phyloP scores from a whole-genome alignment of 2,113 vertebrate genomes.

The Cyprinodon variegatus region DNA sequence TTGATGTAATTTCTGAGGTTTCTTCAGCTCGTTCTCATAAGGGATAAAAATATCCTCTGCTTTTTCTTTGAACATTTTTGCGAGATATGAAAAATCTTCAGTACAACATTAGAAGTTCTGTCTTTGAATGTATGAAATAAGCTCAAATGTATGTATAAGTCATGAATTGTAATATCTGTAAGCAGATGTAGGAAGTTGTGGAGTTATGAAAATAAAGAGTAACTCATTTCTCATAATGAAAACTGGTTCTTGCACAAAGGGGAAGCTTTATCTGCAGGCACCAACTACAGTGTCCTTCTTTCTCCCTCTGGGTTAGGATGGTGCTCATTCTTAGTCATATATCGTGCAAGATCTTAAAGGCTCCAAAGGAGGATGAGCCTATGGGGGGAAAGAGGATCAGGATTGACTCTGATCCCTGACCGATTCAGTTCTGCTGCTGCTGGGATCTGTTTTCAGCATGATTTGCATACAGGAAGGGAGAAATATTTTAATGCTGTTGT shows the following conservation, averaged over 20 bases:
- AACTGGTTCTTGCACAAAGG: neutral
- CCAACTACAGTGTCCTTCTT: conserved; percentile 28
- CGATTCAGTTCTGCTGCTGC: conserved; percentile 29
- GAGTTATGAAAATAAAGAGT: conserved; percentile 24
- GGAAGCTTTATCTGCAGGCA: neutral
- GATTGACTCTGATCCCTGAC: conserved; percentile 66
- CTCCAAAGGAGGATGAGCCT: conserved; percentile 81
- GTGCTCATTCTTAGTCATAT: conserved; percentile 57
- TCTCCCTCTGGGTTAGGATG: conserved; percentile 11
- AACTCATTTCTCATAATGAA: conserved; percentile 1
- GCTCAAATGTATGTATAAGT: conserved; percentile 58
- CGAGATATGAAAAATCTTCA: conserved; percentile 24
- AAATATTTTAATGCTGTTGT: neutral
- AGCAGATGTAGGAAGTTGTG: conserved; percentile 75
- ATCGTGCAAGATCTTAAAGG: conserved; percentile 71
- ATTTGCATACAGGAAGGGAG: conserved; percentile 10
- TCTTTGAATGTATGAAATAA: conserved; percentile 56
- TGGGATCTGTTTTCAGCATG: conserved; percentile 6
- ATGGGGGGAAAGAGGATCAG: conserved; percentile 76
- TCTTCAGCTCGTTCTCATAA: conserved; percentile 22
- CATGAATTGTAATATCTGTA: conserved; percentile 65
- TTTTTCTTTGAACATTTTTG: conserved; percentile 17
- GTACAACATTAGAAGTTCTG: conserved; percentile 45
- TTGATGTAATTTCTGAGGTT: conserved; percentile 1
- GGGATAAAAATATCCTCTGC: neutral